Evolutionary conservation across 2,113 vertebrate genomes (phyloP), one percentile per base, ranked within the genome.

Genomic region (Tinamus guttatus): DNA sequence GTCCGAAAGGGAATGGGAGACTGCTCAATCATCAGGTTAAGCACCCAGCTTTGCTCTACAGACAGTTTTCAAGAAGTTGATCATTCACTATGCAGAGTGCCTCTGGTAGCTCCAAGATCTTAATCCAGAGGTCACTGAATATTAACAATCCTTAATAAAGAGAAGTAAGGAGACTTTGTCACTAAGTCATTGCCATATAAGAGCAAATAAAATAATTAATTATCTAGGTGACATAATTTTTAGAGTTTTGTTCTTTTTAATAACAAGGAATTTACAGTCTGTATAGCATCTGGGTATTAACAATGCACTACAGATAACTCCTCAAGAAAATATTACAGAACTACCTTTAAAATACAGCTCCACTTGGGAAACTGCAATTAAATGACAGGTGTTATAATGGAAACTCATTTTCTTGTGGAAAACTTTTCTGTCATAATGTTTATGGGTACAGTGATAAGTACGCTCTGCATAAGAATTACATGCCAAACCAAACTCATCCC

Each of bases 371-470:
- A 52, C 92, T 90, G 32, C 77, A 96, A 95, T 94, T 40, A 18
- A 52, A 90, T 83, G 47, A 87, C 95, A 56, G 60, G 81, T 92
- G 94, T 87, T 75, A 54, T 82, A 94, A 95, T 16, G 82, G 60
- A 58, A 96, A 94, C 63, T 69, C 22, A 77, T 87, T 95, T 91
- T 96, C 90, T 94, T 87, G 80, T 58, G 69, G 60, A 97, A 95
- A 94, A 67, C 51, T n/a, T 95, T 70, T 74, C 95, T 97, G 96
- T 83, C 45, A 75, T 81, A 95, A 25, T 83, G 85, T 97, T 96
- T 97, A 94, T 77, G 22, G 85, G 85, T 73, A 83, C 32, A 92
- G 34, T 71, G 45, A 58, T 96, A 67, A 84, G 41, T 9, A 67
- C 11, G 69, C 63, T 87, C 27, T 81, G n/a, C 58, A 34, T 52